Evolutionary conservation across 1,140 invertebrate species (phyloP).

Genomic region (Varroa destructor): DNA sequence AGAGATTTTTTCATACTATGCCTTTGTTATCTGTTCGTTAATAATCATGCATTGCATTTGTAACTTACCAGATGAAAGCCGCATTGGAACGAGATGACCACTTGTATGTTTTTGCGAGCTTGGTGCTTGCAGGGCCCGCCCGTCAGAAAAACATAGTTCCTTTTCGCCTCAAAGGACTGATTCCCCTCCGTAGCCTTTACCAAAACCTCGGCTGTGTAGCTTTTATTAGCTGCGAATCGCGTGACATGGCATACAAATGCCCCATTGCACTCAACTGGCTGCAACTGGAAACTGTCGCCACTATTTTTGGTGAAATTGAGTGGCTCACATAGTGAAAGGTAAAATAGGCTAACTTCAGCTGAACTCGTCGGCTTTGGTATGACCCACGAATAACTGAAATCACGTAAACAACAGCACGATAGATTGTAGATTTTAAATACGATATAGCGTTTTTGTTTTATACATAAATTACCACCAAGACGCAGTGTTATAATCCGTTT

Average conservation of each 20-base stretch:
- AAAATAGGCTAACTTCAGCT: neutral
- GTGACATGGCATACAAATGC: neutral
- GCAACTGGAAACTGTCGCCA: neutral
- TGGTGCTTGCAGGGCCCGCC: neutral
- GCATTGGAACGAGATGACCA: slow-evolving; percentile 8
- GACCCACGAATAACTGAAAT: slow-evolving; percentile 1
- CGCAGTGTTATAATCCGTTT: too few relatives aligned
- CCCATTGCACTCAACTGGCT: slow-evolving; percentile 3
- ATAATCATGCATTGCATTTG: neutral
- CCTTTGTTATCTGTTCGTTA: too few relatives aligned
- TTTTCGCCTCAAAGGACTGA: neutral
- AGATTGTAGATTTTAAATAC: too few relatives aligned
- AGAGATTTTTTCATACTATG: too few relatives aligned
- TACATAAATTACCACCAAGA: too few relatives aligned
- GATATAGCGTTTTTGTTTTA: too few relatives aligned
- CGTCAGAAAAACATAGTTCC: slow-evolving; percentile 13
- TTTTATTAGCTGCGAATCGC: too few relatives aligned
- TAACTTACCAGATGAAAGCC: slow-evolving; percentile 1
- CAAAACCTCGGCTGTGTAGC: too few relatives aligned
- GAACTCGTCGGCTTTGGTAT: neutral
- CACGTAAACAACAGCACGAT: too few relatives aligned
- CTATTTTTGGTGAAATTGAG: neutral
- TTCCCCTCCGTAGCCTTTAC: too few relatives aligned
- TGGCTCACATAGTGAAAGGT: slow-evolving; percentile 3
- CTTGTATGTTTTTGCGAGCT: neutral